Conservation (phyloP, 2,888 invertebrate species). For the Melanargia galathea region DNA sequence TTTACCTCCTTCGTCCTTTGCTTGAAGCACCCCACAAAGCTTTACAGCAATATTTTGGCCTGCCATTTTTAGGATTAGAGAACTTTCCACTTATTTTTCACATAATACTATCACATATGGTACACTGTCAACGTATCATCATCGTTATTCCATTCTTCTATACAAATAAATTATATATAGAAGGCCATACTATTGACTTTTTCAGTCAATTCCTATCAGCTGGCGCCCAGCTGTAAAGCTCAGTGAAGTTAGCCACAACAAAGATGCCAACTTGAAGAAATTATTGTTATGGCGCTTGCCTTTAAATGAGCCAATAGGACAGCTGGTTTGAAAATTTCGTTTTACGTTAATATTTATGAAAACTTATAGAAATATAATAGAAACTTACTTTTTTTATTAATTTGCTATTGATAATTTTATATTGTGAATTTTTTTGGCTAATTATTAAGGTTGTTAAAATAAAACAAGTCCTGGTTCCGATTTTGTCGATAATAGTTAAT, state of each 20-base stretch:
- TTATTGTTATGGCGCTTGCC: conserved; percentile 46
- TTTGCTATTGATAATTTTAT: not conserved
- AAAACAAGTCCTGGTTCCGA: not conserved
- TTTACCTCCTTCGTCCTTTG: conserved; percentile 74
- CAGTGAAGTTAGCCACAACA: conserved; percentile 58
- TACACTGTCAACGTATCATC: conserved; percentile 50
- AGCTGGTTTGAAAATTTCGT: conserved; percentile 46
- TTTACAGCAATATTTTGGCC: conserved; percentile 82
- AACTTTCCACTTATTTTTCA: conserved; percentile 51
- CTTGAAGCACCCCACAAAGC: conserved; percentile 80
- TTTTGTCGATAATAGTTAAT: not conserved
- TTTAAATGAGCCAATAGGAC: conserved; percentile 57
- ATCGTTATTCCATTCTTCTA: conserved; percentile 1
- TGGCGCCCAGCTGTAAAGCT: conserved; percentile 75
- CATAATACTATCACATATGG: conserved; percentile 41
- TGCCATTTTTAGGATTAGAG: conserved; percentile 55
- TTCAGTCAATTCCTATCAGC: conserved; percentile 76
- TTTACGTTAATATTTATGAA: conserved; percentile 39
- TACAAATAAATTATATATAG: conserved; percentile 40
- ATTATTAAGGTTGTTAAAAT: not conserved
- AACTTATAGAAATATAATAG: not conserved
- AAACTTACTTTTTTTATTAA: not conserved
- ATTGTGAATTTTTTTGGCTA: not conserved
- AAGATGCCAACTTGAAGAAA: conserved; percentile 53
- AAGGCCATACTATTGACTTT: conserved; percentile 63